Evolutionary conservation across 2,888 invertebrate species (phyloP).

Genomic region (Capitulum mitella): DNA sequence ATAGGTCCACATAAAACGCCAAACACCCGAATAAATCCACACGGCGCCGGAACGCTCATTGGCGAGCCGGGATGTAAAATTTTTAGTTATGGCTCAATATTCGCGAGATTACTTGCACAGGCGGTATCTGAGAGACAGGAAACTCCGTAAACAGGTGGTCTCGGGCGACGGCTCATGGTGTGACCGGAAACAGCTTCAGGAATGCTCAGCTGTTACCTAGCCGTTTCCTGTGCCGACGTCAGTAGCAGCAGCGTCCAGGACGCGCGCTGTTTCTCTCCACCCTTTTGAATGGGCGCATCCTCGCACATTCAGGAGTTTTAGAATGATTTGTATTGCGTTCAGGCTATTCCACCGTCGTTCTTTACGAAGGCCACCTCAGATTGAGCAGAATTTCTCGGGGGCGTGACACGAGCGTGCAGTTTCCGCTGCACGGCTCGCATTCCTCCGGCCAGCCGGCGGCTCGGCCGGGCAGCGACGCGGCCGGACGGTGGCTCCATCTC

Average conservation of each 20-base stretch:
- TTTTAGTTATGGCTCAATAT: constrained; percentile 23
- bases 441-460: not conserved
- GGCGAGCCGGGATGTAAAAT: constrained; percentile 3
- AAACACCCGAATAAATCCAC: constrained; percentile 19
- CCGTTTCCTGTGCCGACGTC: too few species aligned
- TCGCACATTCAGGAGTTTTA: too few species aligned
- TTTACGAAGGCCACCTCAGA: too few species aligned
- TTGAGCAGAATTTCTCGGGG: too few species aligned
- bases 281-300: too few species aligned
- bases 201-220: too few species aligned
- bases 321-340: too few species aligned
- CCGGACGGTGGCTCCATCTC: constrained; percentile 1
- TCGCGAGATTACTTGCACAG: constrained; percentile 11
- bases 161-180: not conserved
- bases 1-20: constrained; percentile 24
- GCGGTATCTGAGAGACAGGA: constrained; percentile 10
- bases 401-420: too few species aligned
- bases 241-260: too few species aligned
- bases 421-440: too few species aligned
- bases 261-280: too few species aligned
- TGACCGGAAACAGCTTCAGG: not conserved
- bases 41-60: not conserved
- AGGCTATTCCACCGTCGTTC: too few species aligned
- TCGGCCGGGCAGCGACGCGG: not conserved
- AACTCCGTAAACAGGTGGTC: not conserved